phyloP scores from a whole-genome alignment of 2,888 invertebrate genomes.

The Hemaris fuciformis region DNA sequence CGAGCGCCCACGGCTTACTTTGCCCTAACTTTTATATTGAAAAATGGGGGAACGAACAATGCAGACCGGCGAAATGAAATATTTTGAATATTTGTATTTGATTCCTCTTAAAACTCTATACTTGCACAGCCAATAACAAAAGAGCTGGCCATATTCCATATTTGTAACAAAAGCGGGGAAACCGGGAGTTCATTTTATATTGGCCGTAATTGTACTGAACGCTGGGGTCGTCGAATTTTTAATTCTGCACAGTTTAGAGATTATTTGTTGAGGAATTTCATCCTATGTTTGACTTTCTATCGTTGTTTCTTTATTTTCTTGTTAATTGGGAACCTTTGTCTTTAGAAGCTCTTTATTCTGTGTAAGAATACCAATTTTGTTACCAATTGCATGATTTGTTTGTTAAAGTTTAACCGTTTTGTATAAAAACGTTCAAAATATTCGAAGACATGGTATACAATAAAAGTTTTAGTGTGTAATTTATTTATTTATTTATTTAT shows the following conservation, averaged over 20 bases:
- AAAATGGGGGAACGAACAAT: conserved; percentile 56
- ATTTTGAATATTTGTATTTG: conserved; percentile 74
- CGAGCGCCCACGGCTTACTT: conserved; percentile 23
- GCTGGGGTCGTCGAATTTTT: conserved; percentile 48
- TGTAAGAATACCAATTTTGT: neutral
- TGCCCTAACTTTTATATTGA: conserved; percentile 43
- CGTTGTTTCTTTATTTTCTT: conserved; percentile 25
- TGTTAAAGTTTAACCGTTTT: neutral
- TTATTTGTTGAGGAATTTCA: conserved; percentile 57
- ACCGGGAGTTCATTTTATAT: conserved; percentile 26
- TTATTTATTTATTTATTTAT: no score
- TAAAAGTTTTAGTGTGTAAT: no score
- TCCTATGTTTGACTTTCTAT: conserved; percentile 40
- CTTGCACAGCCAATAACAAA: conserved; percentile 37
- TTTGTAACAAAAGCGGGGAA: conserved; percentile 5
- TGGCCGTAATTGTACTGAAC: conserved; percentile 28
- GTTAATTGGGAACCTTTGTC: conserved; percentile 10
- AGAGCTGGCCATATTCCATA: conserved; percentile 27
- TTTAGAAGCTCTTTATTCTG: neutral
- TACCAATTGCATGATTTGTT: neutral
- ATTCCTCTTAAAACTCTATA: conserved; percentile 51
- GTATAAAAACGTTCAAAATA: no score
- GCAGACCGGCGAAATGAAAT: conserved; percentile 64
- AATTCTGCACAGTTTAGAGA: conserved; percentile 54
- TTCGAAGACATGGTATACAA: no score